Percentiles rank a stretch among this genome's conserved stretches.
Conservation (phyloP, 1,140 invertebrate genomes). For the Platorchestia sp. region DNA sequence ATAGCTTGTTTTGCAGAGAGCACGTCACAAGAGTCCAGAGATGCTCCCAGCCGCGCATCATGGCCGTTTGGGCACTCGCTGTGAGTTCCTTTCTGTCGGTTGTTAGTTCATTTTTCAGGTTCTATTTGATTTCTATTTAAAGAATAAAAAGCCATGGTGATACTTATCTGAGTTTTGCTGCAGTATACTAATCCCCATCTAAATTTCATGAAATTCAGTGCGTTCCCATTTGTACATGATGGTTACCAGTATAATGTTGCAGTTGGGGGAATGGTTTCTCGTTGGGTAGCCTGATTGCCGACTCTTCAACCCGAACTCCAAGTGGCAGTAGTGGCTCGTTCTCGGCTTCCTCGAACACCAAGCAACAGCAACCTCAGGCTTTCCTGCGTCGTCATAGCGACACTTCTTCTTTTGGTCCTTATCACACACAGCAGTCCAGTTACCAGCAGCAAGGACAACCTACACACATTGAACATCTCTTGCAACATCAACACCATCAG, state of each 20-base stretch:
- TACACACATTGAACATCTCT: background rate
- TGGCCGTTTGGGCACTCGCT: conserved; percentile 39
- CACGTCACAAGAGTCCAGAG: background rate
- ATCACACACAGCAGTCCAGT: background rate
- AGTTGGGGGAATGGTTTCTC: conserved; percentile 32
- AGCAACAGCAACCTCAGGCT: conserved; percentile 7
- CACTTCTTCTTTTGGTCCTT: conserved; percentile 31
- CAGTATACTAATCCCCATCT: background rate
- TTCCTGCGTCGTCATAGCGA: conserved; percentile 30
- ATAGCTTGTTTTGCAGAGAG: background rate
- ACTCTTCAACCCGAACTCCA: background rate
- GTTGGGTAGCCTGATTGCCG: background rate
- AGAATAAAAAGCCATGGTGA: background rate
- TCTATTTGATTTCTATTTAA: background rate
- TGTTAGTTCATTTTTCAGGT: background rate
- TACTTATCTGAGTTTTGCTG: background rate
- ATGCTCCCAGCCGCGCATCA: conserved; percentile 25
- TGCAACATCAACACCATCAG: background rate
- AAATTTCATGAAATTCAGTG: background rate
- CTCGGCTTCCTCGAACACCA: background rate
- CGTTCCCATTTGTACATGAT: background rate
- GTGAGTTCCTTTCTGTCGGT: background rate
- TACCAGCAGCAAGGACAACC: background rate
- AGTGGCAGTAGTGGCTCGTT: background rate
- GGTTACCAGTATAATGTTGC: background rate